These are phyloP conservation scores for Graphium colonna DNA, from an alignment of 2,888 invertebrate genomes.

Conservation along the genomic window DNA sequence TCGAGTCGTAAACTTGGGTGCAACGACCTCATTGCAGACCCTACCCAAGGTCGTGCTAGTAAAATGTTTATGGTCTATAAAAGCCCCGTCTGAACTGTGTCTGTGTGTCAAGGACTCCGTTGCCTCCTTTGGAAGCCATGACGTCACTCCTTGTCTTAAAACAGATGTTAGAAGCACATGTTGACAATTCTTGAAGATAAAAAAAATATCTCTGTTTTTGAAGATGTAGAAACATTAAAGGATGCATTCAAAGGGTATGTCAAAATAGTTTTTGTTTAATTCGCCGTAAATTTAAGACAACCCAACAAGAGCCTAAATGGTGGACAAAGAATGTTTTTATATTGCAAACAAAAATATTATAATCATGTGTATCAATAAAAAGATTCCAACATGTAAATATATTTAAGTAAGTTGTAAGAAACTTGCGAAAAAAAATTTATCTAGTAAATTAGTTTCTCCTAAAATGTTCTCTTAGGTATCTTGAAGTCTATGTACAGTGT, in stretches of 20 bases:
- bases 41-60: slow-evolving; percentile 76
- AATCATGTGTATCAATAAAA: no score
- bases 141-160: slow-evolving; percentile 38
- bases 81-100: slow-evolving; percentile 72
- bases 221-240: background rate
- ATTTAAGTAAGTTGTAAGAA: no score
- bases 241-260: background rate
- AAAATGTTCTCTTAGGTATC: no score
- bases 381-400: no score
- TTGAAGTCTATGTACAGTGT: background rate
- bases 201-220: background rate
- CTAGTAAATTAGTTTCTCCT: no score
- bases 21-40: slow-evolving; percentile 77
- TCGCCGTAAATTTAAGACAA: no score
- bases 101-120: slow-evolving; percentile 76
- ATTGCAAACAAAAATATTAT: no score
- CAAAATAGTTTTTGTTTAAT: no score
- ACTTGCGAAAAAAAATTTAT: no score
- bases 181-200: background rate
- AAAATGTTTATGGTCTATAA: slow-evolving; percentile 80
- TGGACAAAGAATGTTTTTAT: no score
- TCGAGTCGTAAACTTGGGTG: slow-evolving; percentile 59
- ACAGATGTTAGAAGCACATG: slow-evolving; percentile 10
- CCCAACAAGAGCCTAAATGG: no score
- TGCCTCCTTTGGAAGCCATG: slow-evolving; percentile 54